These are phyloP conservation scores for Sturnira hondurensis DNA, from an alignment of 2,113 vertebrate genomes.

Conservation along the genomic window DNA sequence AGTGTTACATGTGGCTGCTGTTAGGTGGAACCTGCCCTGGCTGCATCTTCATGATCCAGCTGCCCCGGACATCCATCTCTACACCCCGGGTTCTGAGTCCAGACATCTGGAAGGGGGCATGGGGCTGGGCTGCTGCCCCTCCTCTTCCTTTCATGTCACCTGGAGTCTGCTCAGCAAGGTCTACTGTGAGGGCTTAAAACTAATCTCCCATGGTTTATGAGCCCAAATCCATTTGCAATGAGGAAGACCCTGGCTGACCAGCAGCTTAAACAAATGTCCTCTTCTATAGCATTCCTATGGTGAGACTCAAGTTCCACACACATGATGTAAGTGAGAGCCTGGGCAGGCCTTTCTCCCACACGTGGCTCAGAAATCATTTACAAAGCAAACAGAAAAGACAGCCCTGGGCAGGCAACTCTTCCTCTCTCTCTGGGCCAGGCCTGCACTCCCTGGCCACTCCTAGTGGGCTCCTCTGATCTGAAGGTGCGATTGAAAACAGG, in stretches of 20 bases:
- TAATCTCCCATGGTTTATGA: constrained; percentile 82
- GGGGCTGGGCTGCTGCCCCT: constrained; percentile 57
- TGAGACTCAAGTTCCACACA: constrained; percentile 77
- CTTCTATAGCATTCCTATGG: constrained; percentile 73
- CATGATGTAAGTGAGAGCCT: constrained; percentile 80
- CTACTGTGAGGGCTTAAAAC: constrained; percentile 76
- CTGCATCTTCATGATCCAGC: not conserved
- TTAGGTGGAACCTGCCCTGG: constrained; percentile 23
- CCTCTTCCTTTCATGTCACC: constrained; percentile 77
- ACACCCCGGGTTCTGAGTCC: not conserved
- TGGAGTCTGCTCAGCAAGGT: constrained; percentile 67
- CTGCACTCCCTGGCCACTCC: constrained; percentile 60
- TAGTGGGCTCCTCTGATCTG: constrained; percentile 79
- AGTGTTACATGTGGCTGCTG: not conserved
- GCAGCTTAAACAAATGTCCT: constrained; percentile 76
- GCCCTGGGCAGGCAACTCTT: constrained; percentile 72
- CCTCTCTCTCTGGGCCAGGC: constrained; percentile 67
- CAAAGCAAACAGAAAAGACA: constrained; percentile 78
- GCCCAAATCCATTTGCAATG: constrained; percentile 80
- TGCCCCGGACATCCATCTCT: constrained; percentile 21
- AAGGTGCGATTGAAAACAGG: constrained; percentile 84
- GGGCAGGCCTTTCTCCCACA: constrained; percentile 77
- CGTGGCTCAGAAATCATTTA: constrained; percentile 80
- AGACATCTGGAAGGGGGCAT: constrained; percentile 64
- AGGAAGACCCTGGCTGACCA: constrained; percentile 80